Percentiles rank a stretch among this genome's conserved stretches.
Conservation (phyloP, 2,113 vertebrate genomes). For the Tragelaphus buxtoni region DNA sequence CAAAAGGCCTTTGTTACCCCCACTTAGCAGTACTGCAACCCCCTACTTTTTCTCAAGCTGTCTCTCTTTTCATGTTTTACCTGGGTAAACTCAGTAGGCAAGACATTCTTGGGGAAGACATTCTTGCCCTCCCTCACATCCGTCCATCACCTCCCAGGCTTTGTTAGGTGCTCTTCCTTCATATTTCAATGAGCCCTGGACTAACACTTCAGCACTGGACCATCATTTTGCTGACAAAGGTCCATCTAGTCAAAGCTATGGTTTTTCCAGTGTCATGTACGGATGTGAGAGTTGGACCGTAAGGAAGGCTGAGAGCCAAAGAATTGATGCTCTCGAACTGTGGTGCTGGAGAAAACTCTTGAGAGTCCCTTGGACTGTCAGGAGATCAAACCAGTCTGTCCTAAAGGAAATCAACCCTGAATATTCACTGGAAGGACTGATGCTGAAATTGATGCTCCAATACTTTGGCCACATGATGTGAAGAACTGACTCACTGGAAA, state of each 20-base stretch:
- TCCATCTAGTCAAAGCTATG: not conserved
- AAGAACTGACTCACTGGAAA: not conserved
- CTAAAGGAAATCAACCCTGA: not conserved
- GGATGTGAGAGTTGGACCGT: not conserved
- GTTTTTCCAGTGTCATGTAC: not conserved
- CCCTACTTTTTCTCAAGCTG: not conserved
- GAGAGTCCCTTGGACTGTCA: not conserved
- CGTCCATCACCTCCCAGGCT: not conserved
- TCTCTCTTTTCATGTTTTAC: not conserved
- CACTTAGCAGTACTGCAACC: not conserved
- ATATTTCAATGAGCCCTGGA: not conserved
- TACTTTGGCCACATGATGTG: not conserved
- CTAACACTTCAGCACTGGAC: accelerated
- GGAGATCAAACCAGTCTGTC: not conserved
- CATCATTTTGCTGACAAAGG: not conserved
- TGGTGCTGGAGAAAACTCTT: not conserved
- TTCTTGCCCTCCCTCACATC: not conserved
- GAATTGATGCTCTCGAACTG: not conserved
- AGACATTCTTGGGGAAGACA: not conserved
- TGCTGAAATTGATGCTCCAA: not conserved
- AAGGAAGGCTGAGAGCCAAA: not conserved
- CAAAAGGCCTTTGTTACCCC: not conserved
- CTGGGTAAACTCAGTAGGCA: not conserved
- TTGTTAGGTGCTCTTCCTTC: not conserved
- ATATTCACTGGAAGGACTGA: not conserved